phyloP scores from a whole-genome alignment of 1,140 invertebrate genomes.

The Drosophila persimilis region DNA sequence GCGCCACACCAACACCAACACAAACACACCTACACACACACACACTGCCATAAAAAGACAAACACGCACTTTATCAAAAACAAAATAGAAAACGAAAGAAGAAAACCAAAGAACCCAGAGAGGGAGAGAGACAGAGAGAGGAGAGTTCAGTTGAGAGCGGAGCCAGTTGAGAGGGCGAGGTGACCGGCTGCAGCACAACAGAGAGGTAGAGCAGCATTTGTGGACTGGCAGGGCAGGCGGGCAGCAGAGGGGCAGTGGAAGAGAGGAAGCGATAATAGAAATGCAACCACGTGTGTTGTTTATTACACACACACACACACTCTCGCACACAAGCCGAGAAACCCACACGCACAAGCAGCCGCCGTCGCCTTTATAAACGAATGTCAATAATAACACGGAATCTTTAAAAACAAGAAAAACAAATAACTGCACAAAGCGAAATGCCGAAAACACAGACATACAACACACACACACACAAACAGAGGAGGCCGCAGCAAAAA shows the following conservation, averaged over 20 bases:
- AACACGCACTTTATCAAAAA: slow-evolving; percentile 60
- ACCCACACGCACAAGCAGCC: slow-evolving; percentile 18
- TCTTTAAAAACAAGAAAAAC: slow-evolving; percentile 79
- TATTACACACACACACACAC: slow-evolving; percentile 49
- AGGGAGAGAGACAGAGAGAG: slow-evolving; percentile 9
- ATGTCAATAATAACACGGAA: slow-evolving; percentile 74
- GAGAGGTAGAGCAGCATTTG: too few relatives aligned
- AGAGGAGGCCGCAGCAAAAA: slow-evolving; percentile 30
- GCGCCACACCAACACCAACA: slow-evolving; percentile 47
- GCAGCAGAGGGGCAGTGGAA: slow-evolving; percentile 10
- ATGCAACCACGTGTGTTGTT: slow-evolving; percentile 78
- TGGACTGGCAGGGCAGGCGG: too few relatives aligned
- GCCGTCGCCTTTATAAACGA: slow-evolving; percentile 47
- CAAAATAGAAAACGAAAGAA: slow-evolving; percentile 30
- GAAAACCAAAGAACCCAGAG: slow-evolving; percentile 1
- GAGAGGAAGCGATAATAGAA: slow-evolving; percentile 41
- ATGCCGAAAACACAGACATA: slow-evolving; percentile 59
- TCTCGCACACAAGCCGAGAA: slow-evolving; percentile 26
- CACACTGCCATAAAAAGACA: slow-evolving; percentile 34
- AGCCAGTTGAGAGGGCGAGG: too few relatives aligned
- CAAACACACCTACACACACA: slow-evolving; percentile 7
- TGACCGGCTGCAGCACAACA: too few relatives aligned
- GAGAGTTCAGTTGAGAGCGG: too few relatives aligned
- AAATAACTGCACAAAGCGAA: slow-evolving; percentile 74
- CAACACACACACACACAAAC: slow-evolving; percentile 4